Conservation (phyloP, 2,888 invertebrate genomes). For the Coleophora deauratella region DNA sequence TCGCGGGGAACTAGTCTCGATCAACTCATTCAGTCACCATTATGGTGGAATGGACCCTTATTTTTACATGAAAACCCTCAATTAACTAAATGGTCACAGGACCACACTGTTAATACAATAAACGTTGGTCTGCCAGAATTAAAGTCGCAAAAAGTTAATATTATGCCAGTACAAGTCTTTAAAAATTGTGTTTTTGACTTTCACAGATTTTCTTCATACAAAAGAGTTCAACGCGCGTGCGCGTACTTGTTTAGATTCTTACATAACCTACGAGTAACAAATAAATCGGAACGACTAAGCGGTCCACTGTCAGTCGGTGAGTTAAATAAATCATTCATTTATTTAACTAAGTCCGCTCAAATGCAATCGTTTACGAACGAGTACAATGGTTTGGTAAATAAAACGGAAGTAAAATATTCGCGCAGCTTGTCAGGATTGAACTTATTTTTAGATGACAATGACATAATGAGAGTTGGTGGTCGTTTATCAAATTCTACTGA, state of each 20-base stretch:
- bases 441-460: slow-evolving; percentile 1
- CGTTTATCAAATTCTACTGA: neutral
- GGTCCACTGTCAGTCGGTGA: too few species aligned
- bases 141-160: neutral
- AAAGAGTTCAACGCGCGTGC: neutral
- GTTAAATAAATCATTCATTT: neutral
- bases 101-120: neutral
- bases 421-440: neutral
- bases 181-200: neutral
- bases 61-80: slow-evolving; percentile 5
- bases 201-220: too few species aligned
- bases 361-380: slow-evolving; percentile 1
- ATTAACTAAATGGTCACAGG: neutral
- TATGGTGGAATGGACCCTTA: too few species aligned
- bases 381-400: slow-evolving; percentile 4
- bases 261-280: slow-evolving; percentile 5
- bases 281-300: neutral
- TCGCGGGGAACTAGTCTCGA: slow-evolving; percentile 1
- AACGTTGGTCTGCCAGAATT: slow-evolving; percentile 1
- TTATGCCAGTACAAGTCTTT: neutral
- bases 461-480: slow-evolving; percentile 3
- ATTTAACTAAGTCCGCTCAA: slow-evolving; percentile 1
- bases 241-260: slow-evolving; percentile 8
- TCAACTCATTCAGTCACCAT: neutral
- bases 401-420: neutral